These are phyloP conservation scores for Monodelphis domestica DNA, from an alignment of 2,797 vertebrate species.

Conservation along the genomic window DNA sequence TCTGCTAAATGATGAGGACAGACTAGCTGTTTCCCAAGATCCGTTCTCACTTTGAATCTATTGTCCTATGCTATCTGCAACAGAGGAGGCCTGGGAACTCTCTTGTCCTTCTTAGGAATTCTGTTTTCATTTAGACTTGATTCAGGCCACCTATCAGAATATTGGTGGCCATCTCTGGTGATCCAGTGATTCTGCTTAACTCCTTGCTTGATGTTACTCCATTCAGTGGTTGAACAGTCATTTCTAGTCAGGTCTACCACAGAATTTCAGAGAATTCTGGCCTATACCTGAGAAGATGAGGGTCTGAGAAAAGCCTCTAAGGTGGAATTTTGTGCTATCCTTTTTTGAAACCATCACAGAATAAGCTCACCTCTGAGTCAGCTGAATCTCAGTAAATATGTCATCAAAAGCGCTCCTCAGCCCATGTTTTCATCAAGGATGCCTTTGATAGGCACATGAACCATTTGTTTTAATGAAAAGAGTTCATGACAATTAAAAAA, in stretches of 20 bases:
- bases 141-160: neutral
- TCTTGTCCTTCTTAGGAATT: neutral
- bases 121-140: neutral
- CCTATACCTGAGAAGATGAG: neutral
- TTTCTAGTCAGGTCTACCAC: neutral
- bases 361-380: neutral
- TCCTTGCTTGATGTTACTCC: neutral
- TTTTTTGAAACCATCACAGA: neutral
- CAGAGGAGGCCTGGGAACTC: neutral
- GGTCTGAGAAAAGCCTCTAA: neutral
- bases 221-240: neutral
- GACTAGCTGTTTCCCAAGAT: neutral
- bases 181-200: neutral
- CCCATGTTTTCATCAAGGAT: neutral
- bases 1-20: neutral
- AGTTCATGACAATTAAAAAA: neutral
- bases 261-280: neutral
- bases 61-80: neutral
- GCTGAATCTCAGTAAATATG: neutral
- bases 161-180: neutral
- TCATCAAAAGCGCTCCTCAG: neutral
- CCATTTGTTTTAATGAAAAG: neutral
- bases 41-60: neutral
- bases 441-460: neutral
- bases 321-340: neutral